Conservation (phyloP, 2,888 invertebrate genomes). For the Aricia artaxerxes region DNA sequence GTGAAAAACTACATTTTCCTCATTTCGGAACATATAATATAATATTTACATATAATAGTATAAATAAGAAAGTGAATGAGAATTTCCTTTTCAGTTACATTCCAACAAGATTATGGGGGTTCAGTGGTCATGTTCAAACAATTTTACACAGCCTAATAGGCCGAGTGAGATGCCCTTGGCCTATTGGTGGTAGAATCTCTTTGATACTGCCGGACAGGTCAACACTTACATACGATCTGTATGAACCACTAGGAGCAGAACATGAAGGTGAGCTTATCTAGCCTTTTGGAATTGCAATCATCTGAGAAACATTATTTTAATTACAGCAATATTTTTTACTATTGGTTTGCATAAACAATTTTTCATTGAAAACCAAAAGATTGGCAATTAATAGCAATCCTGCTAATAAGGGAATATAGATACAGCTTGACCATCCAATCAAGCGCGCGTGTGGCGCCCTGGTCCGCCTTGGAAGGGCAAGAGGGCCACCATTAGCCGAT, state of each 20-base stretch:
- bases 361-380: background rate
- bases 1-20: background rate
- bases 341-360: background rate
- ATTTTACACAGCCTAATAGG: slow-evolving; percentile 94
- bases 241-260: slow-evolving; percentile 87
- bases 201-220: slow-evolving; percentile 90
- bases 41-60: background rate
- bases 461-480: too few relatives aligned
- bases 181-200: slow-evolving; percentile 90
- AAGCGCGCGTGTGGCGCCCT: too few relatives aligned
- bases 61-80: background rate
- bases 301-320: too few relatives aligned
- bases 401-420: too few relatives aligned
- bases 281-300: background rate
- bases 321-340: background rate
- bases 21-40: background rate
- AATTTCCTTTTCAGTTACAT: slow-evolving; percentile 84
- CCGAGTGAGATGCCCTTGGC: slow-evolving; percentile 93
- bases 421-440: too few relatives aligned
- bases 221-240: slow-evolving; percentile 95
- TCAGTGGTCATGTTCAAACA: slow-evolving; percentile 97
- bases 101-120: slow-evolving; percentile 95
- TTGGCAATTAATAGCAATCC: background rate
- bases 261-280: slow-evolving; percentile 81
- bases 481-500: too few relatives aligned